A percentile compares a stretch with the other conserved stretches of the same genome.
Conservation (phyloP, 2,113 vertebrate genomes). For the Anguilla rostrata region DNA sequence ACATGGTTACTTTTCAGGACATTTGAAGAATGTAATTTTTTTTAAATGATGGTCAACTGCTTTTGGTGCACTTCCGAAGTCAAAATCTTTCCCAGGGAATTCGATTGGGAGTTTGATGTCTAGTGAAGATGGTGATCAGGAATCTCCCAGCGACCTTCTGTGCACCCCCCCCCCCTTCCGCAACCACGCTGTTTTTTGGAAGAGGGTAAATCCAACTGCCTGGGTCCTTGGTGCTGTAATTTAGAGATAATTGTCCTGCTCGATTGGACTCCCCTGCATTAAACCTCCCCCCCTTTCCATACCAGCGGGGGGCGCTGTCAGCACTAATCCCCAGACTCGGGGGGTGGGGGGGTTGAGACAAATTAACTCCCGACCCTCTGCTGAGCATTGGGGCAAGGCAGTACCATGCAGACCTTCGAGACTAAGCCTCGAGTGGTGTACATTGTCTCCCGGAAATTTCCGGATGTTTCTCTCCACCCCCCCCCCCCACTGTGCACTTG, state of each 20-base stretch:
- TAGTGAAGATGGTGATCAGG: neutral
- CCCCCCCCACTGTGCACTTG: no score
- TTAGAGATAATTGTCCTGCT: neutral
- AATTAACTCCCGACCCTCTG: no score
- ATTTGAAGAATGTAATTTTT: no score
- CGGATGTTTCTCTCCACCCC: no score
- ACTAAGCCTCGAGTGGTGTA: no score
- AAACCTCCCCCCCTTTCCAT: neutral
- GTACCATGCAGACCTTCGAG: neutral
- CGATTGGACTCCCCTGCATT: neutral
- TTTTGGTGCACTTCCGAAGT: neutral
- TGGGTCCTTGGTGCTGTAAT: neutral
- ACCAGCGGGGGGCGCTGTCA: neutral
- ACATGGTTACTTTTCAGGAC: no score
- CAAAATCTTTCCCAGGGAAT: neutral
- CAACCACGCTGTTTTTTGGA: neutral
- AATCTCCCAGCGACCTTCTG: neutral
- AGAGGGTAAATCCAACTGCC: neutral
- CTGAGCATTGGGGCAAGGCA: no score
- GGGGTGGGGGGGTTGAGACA: neutral
- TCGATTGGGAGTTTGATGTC: neutral
- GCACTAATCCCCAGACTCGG: neutral
- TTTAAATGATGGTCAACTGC: neutral
- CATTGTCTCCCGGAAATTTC: no score
- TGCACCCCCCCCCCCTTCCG: neutral